A percentile compares a stretch with the other conserved stretches of the same genome.
These are phyloP conservation scores for Argyresthia albistria DNA, from an alignment of 2,888 invertebrate genomes.

Conservation along the genomic window DNA sequence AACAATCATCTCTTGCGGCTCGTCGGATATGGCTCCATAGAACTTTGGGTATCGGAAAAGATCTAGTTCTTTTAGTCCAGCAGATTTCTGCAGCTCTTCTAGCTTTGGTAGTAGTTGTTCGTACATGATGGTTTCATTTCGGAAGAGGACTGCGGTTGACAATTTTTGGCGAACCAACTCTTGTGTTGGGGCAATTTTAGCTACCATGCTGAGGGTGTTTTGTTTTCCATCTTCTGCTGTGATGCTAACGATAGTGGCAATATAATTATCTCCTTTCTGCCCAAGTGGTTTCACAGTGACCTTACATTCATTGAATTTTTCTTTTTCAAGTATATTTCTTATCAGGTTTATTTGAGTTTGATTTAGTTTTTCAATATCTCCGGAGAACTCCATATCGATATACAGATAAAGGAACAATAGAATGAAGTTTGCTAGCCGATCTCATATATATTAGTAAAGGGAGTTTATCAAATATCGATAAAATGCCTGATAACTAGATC, in stretches of 20 bases:
- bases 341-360: conserved; percentile 12
- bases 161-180: not conserved
- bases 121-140: conserved; percentile 1
- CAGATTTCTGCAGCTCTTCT: not conserved
- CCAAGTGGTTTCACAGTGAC: conserved; percentile 7
- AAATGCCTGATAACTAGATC: too few species aligned
- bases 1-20: not conserved
- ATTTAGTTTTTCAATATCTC: conserved; percentile 12
- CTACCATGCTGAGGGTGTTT: not conserved
- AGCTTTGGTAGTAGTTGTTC: not conserved
- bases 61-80: not conserved
- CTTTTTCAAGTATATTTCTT: conserved; percentile 9
- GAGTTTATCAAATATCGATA: too few species aligned
- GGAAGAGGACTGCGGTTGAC: not conserved
- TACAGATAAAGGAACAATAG: too few species aligned
- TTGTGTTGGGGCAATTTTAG: not conserved
- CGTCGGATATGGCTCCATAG: not conserved
- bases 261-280: conserved; percentile 1
- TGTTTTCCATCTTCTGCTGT: not conserved
- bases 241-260: not conserved
- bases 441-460: too few species aligned
- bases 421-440: too few species aligned
- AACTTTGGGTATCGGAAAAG: not conserved
- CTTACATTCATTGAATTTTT: conserved; percentile 10
- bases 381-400: conserved; percentile 13